Percentiles rank a stretch among this genome's conserved stretches.
These are phyloP conservation scores for Sinelater perroti DNA, from an alignment of 2,888 invertebrate species.

Conservation along the genomic window DNA sequence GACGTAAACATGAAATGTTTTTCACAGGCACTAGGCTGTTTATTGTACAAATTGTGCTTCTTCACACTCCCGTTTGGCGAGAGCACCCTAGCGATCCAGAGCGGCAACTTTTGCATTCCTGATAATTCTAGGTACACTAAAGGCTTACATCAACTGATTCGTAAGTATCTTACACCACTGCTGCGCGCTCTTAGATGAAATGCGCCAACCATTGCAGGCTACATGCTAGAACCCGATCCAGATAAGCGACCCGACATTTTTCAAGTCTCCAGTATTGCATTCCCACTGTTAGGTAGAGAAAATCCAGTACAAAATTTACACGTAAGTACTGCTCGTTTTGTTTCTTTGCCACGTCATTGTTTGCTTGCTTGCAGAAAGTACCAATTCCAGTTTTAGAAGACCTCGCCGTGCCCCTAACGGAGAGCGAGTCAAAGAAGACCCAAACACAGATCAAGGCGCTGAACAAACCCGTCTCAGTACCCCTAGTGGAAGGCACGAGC, in stretches of 20 bases:
- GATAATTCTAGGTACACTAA: slow-evolving; percentile 79
- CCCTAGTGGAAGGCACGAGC: slow-evolving; percentile 76
- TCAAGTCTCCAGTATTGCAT: slow-evolving; percentile 80
- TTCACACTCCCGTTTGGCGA: slow-evolving; percentile 91
- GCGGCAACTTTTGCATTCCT: slow-evolving; percentile 86
- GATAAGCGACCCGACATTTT: slow-evolving; percentile 86
- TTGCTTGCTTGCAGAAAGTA: slow-evolving; percentile 65
- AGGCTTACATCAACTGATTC: slow-evolving; percentile 76
- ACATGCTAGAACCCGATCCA: slow-evolving; percentile 85
- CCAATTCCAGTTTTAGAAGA: slow-evolving; percentile 71
- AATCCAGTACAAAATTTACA: slow-evolving; percentile 84
- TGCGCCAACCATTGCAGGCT: too few species aligned
- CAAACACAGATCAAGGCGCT: slow-evolving; percentile 57
- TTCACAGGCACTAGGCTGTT: slow-evolving; percentile 82
- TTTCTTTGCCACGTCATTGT: background rate
- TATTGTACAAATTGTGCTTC: slow-evolving; percentile 89
- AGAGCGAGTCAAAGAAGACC: slow-evolving; percentile 73
- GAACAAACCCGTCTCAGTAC: slow-evolving; percentile 56
- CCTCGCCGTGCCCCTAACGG: slow-evolving; percentile 72
- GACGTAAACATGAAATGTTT: slow-evolving; percentile 23
- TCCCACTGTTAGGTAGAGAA: slow-evolving; percentile 73
- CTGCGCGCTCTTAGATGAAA: background rate
- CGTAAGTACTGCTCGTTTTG: slow-evolving; percentile 60
- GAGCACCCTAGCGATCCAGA: slow-evolving; percentile 91
- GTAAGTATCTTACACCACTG: slow-evolving; percentile 60